Conservation (phyloP, 2,797 vertebrate species). For the Hippoglossus hippoglossus region DNA sequence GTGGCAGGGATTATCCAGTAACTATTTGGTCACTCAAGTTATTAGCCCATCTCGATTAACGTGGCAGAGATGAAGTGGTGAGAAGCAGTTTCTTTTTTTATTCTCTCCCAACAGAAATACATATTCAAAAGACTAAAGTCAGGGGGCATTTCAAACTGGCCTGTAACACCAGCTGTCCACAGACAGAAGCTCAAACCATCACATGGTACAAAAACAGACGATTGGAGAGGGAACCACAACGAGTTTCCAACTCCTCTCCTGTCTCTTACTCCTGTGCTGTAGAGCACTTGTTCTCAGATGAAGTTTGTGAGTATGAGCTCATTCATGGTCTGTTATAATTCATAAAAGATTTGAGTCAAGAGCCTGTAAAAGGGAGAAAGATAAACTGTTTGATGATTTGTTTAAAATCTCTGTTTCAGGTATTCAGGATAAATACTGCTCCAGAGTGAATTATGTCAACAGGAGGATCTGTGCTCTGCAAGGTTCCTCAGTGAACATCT, state of each 20-base stretch:
- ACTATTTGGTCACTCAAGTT: too few species aligned
- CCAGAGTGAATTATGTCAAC: neutral
- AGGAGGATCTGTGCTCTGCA: conserved; percentile 41
- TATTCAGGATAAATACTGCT: fast-evolving
- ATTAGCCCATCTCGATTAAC: too few species aligned
- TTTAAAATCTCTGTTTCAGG: conserved; percentile 28
- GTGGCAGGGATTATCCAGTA: too few species aligned
- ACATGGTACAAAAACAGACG: neutral
- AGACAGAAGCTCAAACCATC: neutral
- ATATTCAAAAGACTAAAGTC: neutral
- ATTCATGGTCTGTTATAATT: neutral
- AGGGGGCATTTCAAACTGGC: neutral
- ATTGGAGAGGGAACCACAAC: fast-evolving
- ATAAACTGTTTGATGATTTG: neutral
- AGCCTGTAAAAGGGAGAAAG: too few species aligned
- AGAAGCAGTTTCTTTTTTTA: neutral
- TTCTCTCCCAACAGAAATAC: conserved; percentile 10
- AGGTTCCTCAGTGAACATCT: conserved; percentile 44
- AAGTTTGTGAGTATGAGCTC: conserved; percentile 27
- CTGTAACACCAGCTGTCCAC: conserved; percentile 25
- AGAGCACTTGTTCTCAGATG: neutral
- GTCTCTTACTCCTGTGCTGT: conserved; percentile 11
- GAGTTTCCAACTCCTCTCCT: fast-evolving
- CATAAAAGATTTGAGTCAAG: too few species aligned
- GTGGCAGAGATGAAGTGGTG: too few species aligned